Conservation (phyloP, 2,888 invertebrate species). For the Drosophila setosimentum region DNA sequence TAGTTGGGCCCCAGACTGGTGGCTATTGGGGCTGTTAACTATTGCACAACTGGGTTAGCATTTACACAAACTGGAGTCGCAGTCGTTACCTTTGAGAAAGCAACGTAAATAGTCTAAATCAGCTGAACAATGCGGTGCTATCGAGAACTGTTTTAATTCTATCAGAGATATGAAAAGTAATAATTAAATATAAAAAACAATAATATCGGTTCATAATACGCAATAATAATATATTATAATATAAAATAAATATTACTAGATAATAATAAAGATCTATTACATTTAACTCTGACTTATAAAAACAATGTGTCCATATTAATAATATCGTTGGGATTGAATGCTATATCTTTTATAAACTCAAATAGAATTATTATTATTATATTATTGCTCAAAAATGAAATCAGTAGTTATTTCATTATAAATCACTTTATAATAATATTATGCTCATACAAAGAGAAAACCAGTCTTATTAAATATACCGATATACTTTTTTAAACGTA, state of each 20-base stretch:
- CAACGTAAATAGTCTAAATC: constrained; percentile 85
- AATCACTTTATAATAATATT: too few species aligned
- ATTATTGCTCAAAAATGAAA: not conserved
- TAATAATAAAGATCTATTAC: not conserved
- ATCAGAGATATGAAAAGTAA: constrained; percentile 23
- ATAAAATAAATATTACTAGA: not conserved
- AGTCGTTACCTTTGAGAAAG: constrained; percentile 85
- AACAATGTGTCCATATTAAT: too few species aligned
- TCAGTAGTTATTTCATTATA: not conserved
- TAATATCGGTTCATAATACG: not conserved
- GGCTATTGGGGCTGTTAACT: constrained; percentile 45
- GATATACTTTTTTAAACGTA: too few species aligned
- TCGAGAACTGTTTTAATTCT: constrained; percentile 83
- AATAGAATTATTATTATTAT: not conserved
- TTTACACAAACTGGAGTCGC: constrained; percentile 29
- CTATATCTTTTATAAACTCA: not conserved
- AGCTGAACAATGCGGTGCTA: constrained; percentile 84
- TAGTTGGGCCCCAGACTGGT: constrained; percentile 31
- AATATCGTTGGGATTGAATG: not conserved
- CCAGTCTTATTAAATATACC: not conserved
- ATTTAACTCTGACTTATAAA: too few species aligned
- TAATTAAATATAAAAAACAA: constrained; percentile 11
- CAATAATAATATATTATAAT: not conserved
- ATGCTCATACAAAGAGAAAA: not conserved
- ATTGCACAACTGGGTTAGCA: constrained; percentile 54